A percentile compares a stretch with the other conserved stretches of the same genome.
Evolutionary conservation across 2,113 vertebrate genomes (phyloP).

Genomic region (Salvelinus fontinalis): DNA sequence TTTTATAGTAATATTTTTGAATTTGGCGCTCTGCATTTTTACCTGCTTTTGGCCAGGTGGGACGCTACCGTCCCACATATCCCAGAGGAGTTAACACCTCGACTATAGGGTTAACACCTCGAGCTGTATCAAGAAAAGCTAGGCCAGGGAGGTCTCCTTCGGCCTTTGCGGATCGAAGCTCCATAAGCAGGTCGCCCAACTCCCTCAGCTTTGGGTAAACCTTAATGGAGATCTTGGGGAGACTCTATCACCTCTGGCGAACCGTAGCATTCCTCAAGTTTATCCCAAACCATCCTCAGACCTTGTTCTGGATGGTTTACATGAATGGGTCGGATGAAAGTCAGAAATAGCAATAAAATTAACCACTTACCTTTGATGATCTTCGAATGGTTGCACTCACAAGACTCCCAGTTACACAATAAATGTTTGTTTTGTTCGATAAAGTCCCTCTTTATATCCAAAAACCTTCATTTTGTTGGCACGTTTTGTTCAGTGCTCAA

Average conservation of each 20-base stretch:
- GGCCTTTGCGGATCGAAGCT: background rate
- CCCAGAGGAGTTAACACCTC: too few relatives aligned
- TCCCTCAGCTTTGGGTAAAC: background rate
- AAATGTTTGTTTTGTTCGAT: too few relatives aligned
- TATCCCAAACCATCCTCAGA: constrained; percentile 1
- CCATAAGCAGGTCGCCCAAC: background rate
- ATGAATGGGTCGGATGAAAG: background rate
- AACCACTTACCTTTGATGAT: background rate
- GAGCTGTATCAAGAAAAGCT: background rate
- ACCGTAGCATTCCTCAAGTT: constrained; percentile 6
- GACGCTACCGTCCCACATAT: too few relatives aligned
- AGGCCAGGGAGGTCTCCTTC: background rate
- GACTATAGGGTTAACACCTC: constrained; percentile 2
- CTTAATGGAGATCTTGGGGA: constrained; percentile 9
- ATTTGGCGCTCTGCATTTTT: too few relatives aligned
- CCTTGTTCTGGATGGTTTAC: background rate
- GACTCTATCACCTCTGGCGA: background rate
- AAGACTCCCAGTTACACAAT: too few relatives aligned
- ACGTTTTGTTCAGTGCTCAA: too few relatives aligned
- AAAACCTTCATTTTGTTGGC: too few relatives aligned
- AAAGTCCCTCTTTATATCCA: too few relatives aligned
- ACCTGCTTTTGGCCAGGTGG: too few relatives aligned
- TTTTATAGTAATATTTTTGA: too few relatives aligned
- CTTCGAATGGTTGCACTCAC: background rate
- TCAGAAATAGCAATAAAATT: too few relatives aligned